These are phyloP conservation scores for Anniella stebbinsi DNA, from an alignment of 2,797 vertebrate genomes.

Conservation along the genomic window DNA sequence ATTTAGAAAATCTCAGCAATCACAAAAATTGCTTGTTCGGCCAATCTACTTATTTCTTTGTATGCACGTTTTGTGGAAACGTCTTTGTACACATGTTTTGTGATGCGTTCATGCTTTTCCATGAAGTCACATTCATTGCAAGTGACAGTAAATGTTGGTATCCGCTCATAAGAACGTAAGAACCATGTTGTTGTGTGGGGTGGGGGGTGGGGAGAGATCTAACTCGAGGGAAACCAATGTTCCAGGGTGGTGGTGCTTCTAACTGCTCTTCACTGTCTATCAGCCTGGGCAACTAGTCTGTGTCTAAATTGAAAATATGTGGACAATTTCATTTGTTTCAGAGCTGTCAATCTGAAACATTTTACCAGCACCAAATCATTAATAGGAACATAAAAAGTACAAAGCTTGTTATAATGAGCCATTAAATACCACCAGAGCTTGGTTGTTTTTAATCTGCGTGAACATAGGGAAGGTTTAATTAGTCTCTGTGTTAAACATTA, in stretches of 20 bases:
- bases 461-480: slow-evolving; percentile 35
- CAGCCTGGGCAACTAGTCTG: not conserved
- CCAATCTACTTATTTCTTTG: not conserved
- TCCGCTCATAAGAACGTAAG: not conserved
- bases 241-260: not conserved
- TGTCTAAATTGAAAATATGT: not conserved
- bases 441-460: slow-evolving; percentile 37
- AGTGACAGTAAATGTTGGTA: not conserved
- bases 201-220: too few relatives aligned
- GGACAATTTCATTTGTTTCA: not conserved
- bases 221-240: not conserved
- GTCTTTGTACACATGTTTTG: not conserved
- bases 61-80: not conserved
- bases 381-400: not conserved
- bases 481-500: slow-evolving; percentile 24
- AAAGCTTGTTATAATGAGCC: not conserved
- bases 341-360: not conserved
- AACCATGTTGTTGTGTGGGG: too few relatives aligned
- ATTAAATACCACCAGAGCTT: not conserved
- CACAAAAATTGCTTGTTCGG: too few relatives aligned
- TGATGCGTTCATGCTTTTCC: not conserved
- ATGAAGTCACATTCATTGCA: not conserved
- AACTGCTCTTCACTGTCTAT: not conserved
- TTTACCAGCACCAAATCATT: slow-evolving; percentile 20
- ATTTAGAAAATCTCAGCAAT: too few relatives aligned